Evolutionary conservation across 2,888 invertebrate genomes (phyloP).

Genomic region (Drosophila suboccidentalis): DNA sequence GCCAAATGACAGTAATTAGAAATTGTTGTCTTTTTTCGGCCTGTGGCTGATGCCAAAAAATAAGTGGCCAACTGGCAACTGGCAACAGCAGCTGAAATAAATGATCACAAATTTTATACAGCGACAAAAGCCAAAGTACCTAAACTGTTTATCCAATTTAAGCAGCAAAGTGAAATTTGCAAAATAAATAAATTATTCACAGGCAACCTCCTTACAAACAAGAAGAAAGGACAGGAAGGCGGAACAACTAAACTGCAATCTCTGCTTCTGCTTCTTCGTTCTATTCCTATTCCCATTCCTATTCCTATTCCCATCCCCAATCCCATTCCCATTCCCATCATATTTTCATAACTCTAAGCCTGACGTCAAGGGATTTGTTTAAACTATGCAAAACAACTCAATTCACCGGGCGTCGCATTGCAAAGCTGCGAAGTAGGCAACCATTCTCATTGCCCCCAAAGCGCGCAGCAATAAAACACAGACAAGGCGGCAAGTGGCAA

Average conservation of each 20-base stretch:
- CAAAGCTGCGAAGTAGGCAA: slow-evolving; percentile 70
- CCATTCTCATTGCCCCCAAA: slow-evolving; percentile 73
- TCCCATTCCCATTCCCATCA: slow-evolving; percentile 27
- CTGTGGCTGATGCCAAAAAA: slow-evolving; percentile 62
- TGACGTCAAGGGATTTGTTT: slow-evolving; percentile 64
- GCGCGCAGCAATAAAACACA: slow-evolving; percentile 81
- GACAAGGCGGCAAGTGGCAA: slow-evolving; percentile 41
- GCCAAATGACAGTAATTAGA: slow-evolving; percentile 81
- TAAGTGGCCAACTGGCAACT: slow-evolving; percentile 58
- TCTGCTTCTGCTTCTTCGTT: neutral
- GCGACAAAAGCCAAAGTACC: slow-evolving; percentile 56
- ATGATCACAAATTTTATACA: slow-evolving; percentile 73
- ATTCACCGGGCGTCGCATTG: slow-evolving; percentile 49
- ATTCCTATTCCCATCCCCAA: neutral
- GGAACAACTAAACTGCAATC: slow-evolving; percentile 25
- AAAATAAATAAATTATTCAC: slow-evolving; percentile 78
- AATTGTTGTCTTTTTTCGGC: slow-evolving; percentile 55
- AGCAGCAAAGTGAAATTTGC: slow-evolving; percentile 40
- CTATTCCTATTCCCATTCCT: neutral
- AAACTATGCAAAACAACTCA: slow-evolving; percentile 79
- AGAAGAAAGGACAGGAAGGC: neutral
- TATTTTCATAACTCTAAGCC: slow-evolving; percentile 72
- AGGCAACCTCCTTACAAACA: slow-evolving; percentile 33
- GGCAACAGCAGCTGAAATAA: slow-evolving; percentile 67
- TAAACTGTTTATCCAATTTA: slow-evolving; percentile 58